Base-by-base conservation (phyloP, 2,888 invertebrate species). In the Tenthredo distinguenda region DNA sequence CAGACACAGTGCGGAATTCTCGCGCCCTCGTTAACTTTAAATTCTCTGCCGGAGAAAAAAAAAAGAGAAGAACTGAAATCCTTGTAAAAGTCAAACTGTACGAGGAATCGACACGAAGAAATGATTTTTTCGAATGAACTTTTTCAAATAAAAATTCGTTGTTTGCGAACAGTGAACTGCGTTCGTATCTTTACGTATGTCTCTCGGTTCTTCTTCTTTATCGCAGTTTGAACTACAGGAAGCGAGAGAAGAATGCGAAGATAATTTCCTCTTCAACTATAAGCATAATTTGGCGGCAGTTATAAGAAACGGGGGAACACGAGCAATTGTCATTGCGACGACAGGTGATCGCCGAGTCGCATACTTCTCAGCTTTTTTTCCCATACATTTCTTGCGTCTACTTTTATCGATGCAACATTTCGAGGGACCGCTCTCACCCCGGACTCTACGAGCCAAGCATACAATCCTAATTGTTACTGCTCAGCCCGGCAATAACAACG, bases 381-480 rank as follows among this genome's bases (percentile, higher is more conserved):
- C 21, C 68, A 34, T 1, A 34, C 31, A 34, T 21, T 68, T 68
- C 34, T 68, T 68, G 68, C 34, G 68, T 34, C 68, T 34, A 34
- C 68, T 68, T 58, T 85, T 58, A 85, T 65, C 81, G 83, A 85
- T 62, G 85, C 62, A 26, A 47, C 81, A 58, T 81, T 85, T 84
- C 43, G 77, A 62, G 62, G 26, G 62, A 26, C 26, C 26, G 62
- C 10, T 47, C 82, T 18, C n/a, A 55, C n/a, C n/a, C 55, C 6
- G n/a, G 83, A 68, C 68, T 55, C 55, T 68, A 34, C 68, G 68
- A 84, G 85, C 86, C 84, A 85, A 84, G 86, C 88, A 89, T 88
- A 87, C 89, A 87, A 88, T 89, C 90, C 90, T 91, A 90, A 91
- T 90, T 90, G 90, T 90, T 91, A 90, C 90, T 88, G 89, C 90